These are phyloP conservation scores for Acanthochromis polyacanthus DNA, from an alignment of 2,113 vertebrate genomes.

Conservation along the genomic window DNA sequence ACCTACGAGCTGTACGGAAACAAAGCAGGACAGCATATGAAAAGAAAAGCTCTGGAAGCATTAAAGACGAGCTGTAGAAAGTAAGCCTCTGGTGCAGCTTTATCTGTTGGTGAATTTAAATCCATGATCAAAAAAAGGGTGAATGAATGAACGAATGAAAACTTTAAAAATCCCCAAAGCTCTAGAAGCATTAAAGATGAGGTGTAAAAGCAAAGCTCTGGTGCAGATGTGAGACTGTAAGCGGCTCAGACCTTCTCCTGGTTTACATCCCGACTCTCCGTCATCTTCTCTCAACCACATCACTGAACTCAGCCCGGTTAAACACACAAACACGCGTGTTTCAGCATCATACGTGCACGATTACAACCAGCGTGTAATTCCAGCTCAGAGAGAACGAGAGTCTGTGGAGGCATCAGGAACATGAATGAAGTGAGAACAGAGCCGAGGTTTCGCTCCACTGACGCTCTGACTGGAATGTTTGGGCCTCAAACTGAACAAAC, in stretches of 20 bases:
- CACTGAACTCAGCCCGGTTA: conserved; percentile 37
- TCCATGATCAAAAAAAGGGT: too few species aligned
- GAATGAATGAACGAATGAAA: too few species aligned
- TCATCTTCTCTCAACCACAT: conserved; percentile 53
- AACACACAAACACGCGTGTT: conserved; percentile 38
- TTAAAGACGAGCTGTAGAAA: conserved; percentile 42
- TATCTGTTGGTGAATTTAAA: too few species aligned
- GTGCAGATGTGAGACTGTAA: conserved; percentile 53
- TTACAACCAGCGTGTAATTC: not conserved
- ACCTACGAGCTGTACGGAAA: not conserved
- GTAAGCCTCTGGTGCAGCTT: conserved; percentile 56
- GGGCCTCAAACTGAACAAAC: conserved; percentile 20
- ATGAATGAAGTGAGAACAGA: conserved; percentile 64
- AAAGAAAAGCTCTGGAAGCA: not conserved
- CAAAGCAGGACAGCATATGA: not conserved
- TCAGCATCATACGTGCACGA: conserved; percentile 17
- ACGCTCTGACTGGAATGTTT: conserved; percentile 63
- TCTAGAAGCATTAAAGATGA: conserved; percentile 26
- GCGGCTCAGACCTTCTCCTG: conserved; percentile 53
- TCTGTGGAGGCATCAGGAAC: conserved; percentile 26
- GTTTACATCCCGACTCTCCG: conserved; percentile 60
- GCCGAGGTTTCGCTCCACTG: conserved; percentile 55
- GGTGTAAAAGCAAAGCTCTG: conserved; percentile 46
- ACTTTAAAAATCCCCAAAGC: too few species aligned
- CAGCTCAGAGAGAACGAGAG: conserved; percentile 45